These are phyloP conservation scores for Ypsolopha sequella DNA, from an alignment of 2,888 invertebrate genomes.

Conservation along the genomic window DNA sequence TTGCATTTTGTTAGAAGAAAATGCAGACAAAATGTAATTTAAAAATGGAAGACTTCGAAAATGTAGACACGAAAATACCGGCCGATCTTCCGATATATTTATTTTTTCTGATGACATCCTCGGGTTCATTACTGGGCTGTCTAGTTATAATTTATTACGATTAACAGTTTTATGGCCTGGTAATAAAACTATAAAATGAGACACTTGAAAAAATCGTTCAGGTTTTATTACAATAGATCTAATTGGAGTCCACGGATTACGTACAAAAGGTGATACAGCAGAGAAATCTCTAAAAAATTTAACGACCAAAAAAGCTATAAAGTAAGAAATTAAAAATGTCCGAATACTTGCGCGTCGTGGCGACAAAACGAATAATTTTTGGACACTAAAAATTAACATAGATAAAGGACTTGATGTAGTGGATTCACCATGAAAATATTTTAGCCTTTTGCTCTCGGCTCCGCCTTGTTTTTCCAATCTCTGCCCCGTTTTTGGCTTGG, in stretches of 20 bases:
- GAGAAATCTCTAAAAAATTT: constrained; percentile 28
- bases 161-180: constrained; percentile 35
- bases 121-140: constrained; percentile 22
- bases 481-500: too few relatives aligned
- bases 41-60: constrained; percentile 21
- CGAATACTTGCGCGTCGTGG: not conserved
- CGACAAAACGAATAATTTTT: constrained; percentile 32
- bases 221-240: constrained; percentile 38
- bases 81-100: too few relatives aligned
- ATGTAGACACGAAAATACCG: not conserved
- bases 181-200: constrained; percentile 23
- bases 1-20: not conserved
- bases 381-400: constrained; percentile 34
- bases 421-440: too few relatives aligned
- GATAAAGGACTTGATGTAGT: too few relatives aligned
- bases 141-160: constrained; percentile 41
- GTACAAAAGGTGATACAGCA: constrained; percentile 12
- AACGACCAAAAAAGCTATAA: constrained; percentile 33
- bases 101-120: not conserved
- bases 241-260: constrained; percentile 25
- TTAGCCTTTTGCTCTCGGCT: too few relatives aligned
- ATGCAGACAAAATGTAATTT: constrained; percentile 53
- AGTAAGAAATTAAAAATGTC: constrained; percentile 6
- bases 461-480: too few relatives aligned
- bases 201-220: constrained; percentile 31